A percentile compares a stretch with the other conserved stretches of the same genome.
Conservation (phyloP, 2,888 invertebrate species). For the Octodonta nipae region DNA sequence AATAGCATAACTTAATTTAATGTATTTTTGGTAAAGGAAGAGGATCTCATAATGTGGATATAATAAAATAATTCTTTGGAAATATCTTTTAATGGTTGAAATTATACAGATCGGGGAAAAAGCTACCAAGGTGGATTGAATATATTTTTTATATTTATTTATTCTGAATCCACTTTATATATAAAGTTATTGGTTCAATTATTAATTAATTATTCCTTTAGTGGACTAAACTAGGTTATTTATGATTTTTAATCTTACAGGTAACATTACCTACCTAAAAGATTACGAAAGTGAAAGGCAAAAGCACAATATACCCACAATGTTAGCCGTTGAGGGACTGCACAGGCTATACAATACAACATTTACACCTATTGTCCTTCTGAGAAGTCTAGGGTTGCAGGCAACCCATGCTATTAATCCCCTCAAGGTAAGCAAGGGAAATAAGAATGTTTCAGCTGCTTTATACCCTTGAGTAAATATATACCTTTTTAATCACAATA, state of each 20-base stretch:
- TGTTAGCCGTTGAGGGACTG: constrained; percentile 75
- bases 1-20: too few relatives aligned
- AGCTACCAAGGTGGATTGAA: too few relatives aligned
- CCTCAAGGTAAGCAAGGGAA: constrained; percentile 46
- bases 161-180: not conserved
- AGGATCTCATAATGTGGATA: too few relatives aligned
- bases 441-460: too few relatives aligned
- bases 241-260: constrained; percentile 36
- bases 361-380: constrained; percentile 59
- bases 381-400: constrained; percentile 71
- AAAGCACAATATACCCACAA: constrained; percentile 75
- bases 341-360: constrained; percentile 69
- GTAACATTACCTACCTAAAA: constrained; percentile 53
- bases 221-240: too few relatives aligned
- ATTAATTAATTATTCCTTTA: too few relatives aligned
- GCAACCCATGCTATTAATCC: constrained; percentile 61
- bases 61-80: too few relatives aligned
- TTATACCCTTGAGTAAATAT: too few relatives aligned
- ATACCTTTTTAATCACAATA: too few relatives aligned
- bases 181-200: not conserved
- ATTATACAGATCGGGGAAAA: too few relatives aligned
- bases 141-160: not conserved
- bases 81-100: too few relatives aligned
- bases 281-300: constrained; percentile 78
- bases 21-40: too few relatives aligned